Percentiles rank a stretch among this genome's conserved stretches.
These are phyloP conservation scores for Nothocercus julius DNA, from an alignment of 2,113 vertebrate species.

Conservation along the genomic window DNA sequence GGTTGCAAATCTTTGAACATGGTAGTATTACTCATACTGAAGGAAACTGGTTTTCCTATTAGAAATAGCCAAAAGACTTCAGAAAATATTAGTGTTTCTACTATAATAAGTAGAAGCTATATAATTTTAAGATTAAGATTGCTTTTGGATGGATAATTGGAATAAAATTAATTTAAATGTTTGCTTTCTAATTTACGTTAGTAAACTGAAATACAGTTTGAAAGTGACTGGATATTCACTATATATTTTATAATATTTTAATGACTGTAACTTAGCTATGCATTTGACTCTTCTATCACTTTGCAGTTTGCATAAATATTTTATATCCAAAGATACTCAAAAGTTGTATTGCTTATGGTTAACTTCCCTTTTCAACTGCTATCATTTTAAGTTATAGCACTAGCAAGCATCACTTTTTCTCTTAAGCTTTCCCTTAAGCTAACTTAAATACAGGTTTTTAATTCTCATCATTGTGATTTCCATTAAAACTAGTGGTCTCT, in stretches of 20 bases:
- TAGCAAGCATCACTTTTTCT: neutral
- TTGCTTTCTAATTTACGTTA: neutral
- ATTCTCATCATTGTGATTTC: neutral
- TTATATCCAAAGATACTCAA: neutral
- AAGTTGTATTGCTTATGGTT: neutral
- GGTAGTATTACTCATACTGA: neutral
- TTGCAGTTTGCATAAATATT: neutral
- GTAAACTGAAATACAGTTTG: neutral
- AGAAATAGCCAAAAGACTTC: neutral
- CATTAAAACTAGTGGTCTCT: neutral
- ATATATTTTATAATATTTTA: neutral
- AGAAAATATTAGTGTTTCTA: neutral
- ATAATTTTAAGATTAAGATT: neutral
- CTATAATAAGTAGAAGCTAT: neutral
- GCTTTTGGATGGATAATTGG: neutral
- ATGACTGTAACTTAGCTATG: neutral
- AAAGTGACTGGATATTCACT: neutral
- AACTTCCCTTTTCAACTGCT: neutral
- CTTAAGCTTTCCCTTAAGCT: neutral
- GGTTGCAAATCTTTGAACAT: neutral
- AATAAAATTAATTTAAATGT: neutral
- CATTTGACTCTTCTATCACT: neutral
- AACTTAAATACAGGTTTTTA: neutral
- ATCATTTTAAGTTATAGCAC: neutral
- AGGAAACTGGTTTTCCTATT: neutral